Evolutionary conservation across 2,797 vertebrate genomes (phyloP).

Genomic region (Xiphorhynchus erythropygius): DNA sequence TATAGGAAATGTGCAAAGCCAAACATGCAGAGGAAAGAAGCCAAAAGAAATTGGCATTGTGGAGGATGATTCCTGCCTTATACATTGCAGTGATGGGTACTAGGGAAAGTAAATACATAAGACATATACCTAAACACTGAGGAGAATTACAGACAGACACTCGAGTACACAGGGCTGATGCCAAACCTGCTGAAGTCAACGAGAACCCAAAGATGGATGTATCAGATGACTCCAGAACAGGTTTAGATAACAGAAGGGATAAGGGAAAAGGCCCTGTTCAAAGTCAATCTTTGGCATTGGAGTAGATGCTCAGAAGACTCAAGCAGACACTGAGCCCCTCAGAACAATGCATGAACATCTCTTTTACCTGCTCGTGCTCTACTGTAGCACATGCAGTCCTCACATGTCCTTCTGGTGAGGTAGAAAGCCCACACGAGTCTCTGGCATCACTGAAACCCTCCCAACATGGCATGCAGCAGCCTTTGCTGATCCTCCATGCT

Average conservation of each 20-base stretch:
- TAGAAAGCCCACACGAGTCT: neutral
- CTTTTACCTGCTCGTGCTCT: rapidly evolving
- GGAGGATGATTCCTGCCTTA: conserved; percentile 53
- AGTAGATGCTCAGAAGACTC: neutral
- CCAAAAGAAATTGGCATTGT: conserved; percentile 62
- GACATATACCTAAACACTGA: conserved; percentile 37
- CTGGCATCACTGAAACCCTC: neutral
- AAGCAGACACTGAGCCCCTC: neutral
- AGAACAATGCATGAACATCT: rapidly evolving
- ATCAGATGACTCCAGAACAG: neutral
- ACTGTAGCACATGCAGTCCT: neutral
- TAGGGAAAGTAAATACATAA: conserved; percentile 54
- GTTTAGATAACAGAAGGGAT: neutral
- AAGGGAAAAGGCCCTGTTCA: neutral
- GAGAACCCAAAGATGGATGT: neutral
- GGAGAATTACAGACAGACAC: neutral
- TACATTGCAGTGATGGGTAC: conserved; percentile 35
- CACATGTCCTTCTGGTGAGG: neutral
- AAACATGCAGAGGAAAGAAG: conserved; percentile 33
- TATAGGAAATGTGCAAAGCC: conserved; percentile 44
- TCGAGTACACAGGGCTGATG: neutral
- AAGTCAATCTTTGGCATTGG: neutral
- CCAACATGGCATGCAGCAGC: neutral
- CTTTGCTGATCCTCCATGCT: neutral
- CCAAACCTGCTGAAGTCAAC: conserved; percentile 1